A percentile compares a stretch with the other conserved stretches of the same genome.
Evolutionary conservation across 2,888 invertebrate species (phyloP).

Genomic region (Pogonocherus hispidulus): DNA sequence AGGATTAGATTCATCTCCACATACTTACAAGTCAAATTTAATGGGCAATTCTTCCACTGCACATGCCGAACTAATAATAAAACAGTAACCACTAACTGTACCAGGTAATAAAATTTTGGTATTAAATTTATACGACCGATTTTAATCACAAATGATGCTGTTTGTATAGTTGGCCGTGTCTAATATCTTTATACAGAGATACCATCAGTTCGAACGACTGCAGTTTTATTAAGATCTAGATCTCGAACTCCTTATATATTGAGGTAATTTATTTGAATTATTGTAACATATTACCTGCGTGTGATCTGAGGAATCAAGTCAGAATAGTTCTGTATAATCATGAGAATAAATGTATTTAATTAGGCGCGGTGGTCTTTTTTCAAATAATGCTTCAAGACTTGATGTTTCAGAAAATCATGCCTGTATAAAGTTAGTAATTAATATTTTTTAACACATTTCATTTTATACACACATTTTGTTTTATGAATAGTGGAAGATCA

Average conservation of each 20-base stretch:
- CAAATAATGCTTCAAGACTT: no score
- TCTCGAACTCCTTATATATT: constrained; percentile 32
- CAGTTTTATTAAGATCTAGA: constrained; percentile 22
- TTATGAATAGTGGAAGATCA: no score
- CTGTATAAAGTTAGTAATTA: no score
- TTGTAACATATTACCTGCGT: constrained; percentile 40
- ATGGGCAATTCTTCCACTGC: not conserved
- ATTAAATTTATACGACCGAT: constrained; percentile 64
- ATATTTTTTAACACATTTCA: no score
- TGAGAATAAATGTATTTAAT: no score
- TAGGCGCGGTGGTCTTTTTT: no score
- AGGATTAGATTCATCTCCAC: not conserved
- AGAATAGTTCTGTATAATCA: no score
- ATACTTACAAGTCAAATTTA: constrained; percentile 16
- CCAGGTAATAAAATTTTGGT: constrained; percentile 49
- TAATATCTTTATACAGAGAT: constrained; percentile 61
- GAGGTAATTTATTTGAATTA: constrained; percentile 46
- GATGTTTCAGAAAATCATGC: no score
- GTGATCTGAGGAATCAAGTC: not conserved
- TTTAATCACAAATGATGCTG: constrained; percentile 63
- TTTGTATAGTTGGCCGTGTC: constrained; percentile 63
- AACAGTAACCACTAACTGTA: constrained; percentile 36
- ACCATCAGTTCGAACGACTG: constrained; percentile 47
- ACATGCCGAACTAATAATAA: constrained; percentile 16
- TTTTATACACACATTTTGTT: no score